Percentiles rank a stretch among this genome's conserved stretches.
Conservation (phyloP, 2,797 vertebrate species). For the Xenopus petersii region DNA sequence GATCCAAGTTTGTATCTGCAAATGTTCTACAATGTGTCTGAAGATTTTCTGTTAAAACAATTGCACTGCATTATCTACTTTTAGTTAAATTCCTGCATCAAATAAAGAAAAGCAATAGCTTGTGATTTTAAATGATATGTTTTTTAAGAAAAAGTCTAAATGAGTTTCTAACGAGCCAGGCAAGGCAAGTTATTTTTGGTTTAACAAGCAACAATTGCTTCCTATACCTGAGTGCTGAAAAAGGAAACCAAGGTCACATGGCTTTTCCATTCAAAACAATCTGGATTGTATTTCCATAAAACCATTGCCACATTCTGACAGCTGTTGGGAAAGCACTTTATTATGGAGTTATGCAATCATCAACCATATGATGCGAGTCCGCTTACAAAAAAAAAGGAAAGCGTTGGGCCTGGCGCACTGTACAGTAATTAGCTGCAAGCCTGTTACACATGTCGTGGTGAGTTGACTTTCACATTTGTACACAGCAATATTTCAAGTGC, state of each 20-base stretch:
- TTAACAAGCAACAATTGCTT: slow-evolving; percentile 50
- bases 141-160: slow-evolving; percentile 33
- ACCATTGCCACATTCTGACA: slow-evolving; percentile 39
- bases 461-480: slow-evolving; percentile 11
- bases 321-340: slow-evolving; percentile 46
- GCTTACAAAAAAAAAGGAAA: rapidly evolving
- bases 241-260: slow-evolving; percentile 53
- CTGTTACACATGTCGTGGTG: neutral
- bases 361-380: neutral
- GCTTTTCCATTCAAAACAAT: slow-evolving; percentile 50
- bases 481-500: slow-evolving; percentile 26
- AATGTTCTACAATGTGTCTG: slow-evolving; percentile 15
- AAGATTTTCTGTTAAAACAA: slow-evolving; percentile 14
- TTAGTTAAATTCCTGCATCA: slow-evolving; percentile 36
- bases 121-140: slow-evolving; percentile 10
- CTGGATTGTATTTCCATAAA: slow-evolving; percentile 51
- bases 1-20: slow-evolving; percentile 30
- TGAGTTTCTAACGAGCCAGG: slow-evolving; percentile 32
- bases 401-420: slow-evolving; percentile 9
- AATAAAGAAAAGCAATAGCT: slow-evolving; percentile 16
- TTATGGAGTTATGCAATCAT: slow-evolving; percentile 32
- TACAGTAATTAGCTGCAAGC: slow-evolving; percentile 35
- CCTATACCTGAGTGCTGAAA: slow-evolving; percentile 52
- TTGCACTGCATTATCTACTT: slow-evolving; percentile 23
- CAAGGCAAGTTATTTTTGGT: slow-evolving; percentile 46